Base-by-base conservation (phyloP, 2,888 invertebrate species). In the Athalia circularis region DNA sequence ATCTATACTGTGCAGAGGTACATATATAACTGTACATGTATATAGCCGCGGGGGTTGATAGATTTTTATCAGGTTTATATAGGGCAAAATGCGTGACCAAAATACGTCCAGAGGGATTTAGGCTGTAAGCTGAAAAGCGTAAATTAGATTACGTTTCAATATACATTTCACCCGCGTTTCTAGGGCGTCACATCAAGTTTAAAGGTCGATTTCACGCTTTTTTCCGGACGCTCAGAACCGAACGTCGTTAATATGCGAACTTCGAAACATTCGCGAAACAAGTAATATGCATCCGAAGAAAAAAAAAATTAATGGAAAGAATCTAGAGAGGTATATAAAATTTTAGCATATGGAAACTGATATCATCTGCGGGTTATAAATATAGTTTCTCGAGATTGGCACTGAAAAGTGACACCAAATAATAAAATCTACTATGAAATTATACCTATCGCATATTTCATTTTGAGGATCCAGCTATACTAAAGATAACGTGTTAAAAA, bases 71-170 rank as follows among this genome's bases (percentile, higher is more conserved):
- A 45, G 47, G 47, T 72, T 57, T 72, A 72, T 59, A 59, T 48
- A 13, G 59, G 50, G 45, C 45, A 59, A 72, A 72, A 62, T 8
- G n/a, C 72, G 72, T 72, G 72, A 72, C 72, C 47, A 48, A 72
- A 72, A 72, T 72, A 72, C 47, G 59, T 72, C 13, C 61, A 45
- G 50, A 13, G 72, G 59, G 72, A 59, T 72, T 72, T 72, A 15
- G 45, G 59, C 48, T 11, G 13, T 72, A 47, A 72, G 59, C 59
- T 47, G 72, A 59, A 72, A 61, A 72, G 72, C 72, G 59, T 72
- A 72, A 72, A 72, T 72, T 72, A 45, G 59, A 72, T 72, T 72
- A 72, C 72, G 72, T 72, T 72, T 72, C 61, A 68, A 54, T 68
- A 68, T 54, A 68, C 3, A 5, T 52, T 68, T 54, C 6, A 52